These are phyloP conservation scores for Homalodisca vitripennis DNA, from an alignment of 1,140 invertebrate species.

Conservation along the genomic window DNA sequence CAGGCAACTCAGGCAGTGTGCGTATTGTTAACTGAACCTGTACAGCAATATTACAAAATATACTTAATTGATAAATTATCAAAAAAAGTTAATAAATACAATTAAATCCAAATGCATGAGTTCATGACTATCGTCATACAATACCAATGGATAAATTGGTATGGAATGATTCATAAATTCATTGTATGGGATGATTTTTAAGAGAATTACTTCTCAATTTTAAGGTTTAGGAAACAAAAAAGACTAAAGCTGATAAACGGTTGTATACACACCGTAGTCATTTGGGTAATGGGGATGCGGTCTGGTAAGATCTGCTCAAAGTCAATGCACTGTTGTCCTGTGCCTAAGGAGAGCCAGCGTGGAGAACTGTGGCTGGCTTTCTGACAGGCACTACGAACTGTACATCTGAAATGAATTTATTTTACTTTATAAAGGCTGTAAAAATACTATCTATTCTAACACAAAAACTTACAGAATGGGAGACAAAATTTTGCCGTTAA, in stretches of 20 bases:
- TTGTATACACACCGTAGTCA: conserved; percentile 61
- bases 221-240: too few species aligned
- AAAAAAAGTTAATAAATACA: neutral
- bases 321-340: conserved; percentile 92
- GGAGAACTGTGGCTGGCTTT: conserved; percentile 86
- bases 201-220: too few species aligned
- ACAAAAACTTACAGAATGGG: too few species aligned
- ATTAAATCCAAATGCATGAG: neutral
- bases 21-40: conserved; percentile 82
- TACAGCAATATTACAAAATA: too few species aligned
- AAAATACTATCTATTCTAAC: too few species aligned
- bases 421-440: too few species aligned
- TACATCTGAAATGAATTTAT: conserved; percentile 64
- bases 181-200: too few species aligned
- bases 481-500: too few species aligned
- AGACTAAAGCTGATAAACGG: too few species aligned
- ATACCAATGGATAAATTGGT: too few species aligned
- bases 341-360: conserved; percentile 88
- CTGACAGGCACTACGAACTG: conserved; percentile 81
- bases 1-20: conserved; percentile 83
- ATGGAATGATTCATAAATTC: too few species aligned
- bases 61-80: neutral
- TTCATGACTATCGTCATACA: too few species aligned
- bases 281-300: conserved; percentile 82
- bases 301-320: conserved; percentile 92